A percentile compares a stretch with the other conserved stretches of the same genome.
phyloP scores from a whole-genome alignment of 2,888 invertebrate species.

The Drosophila formosana region DNA sequence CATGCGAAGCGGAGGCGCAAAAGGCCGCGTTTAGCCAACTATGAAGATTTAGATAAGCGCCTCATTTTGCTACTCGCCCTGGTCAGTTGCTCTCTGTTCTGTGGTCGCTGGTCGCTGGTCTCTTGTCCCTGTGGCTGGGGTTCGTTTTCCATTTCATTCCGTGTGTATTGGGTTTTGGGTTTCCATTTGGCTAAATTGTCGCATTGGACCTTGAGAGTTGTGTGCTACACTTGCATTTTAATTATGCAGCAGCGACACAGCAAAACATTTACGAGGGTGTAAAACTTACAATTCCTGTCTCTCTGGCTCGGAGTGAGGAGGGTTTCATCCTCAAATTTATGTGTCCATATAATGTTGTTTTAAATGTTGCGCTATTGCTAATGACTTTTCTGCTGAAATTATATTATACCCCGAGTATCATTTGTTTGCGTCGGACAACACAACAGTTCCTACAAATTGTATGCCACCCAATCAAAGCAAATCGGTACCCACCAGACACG shows the following conservation, averaged over 20 bases:
- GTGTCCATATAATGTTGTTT: conserved; percentile 69
- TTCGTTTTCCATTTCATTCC: conserved; percentile 77
- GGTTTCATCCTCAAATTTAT: conserved; percentile 39
- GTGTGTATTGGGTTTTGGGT: conserved; percentile 39
- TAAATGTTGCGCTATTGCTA: conserved; percentile 60
- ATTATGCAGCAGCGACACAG: conserved; percentile 47
- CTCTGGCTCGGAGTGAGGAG: background rate
- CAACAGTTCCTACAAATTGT: conserved; percentile 64
- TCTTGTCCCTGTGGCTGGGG: background rate
- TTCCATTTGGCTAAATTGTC: conserved; percentile 72
- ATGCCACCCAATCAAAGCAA: conserved; percentile 60
- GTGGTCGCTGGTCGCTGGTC: background rate
- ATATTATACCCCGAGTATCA: conserved; percentile 32
- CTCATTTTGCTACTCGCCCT: conserved; percentile 72
- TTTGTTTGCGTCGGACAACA: conserved; percentile 33
- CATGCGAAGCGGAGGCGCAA: conserved; percentile 69
- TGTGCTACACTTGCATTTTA: conserved; percentile 61
- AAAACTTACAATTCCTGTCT: conserved; percentile 24
- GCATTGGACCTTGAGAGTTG: conserved; percentile 62
- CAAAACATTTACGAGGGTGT: conserved; percentile 60
- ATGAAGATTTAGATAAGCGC: conserved; percentile 85
- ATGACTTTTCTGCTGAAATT: conserved; percentile 56
- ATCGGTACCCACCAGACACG: conserved; percentile 58
- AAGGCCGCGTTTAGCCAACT: conserved; percentile 85
- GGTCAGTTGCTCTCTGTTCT: conserved; percentile 34